Evolutionary conservation across 2,113 vertebrate genomes (phyloP), one percentile per base, ranked within the genome.

Genomic region (Oreochromis spilurus): DNA sequence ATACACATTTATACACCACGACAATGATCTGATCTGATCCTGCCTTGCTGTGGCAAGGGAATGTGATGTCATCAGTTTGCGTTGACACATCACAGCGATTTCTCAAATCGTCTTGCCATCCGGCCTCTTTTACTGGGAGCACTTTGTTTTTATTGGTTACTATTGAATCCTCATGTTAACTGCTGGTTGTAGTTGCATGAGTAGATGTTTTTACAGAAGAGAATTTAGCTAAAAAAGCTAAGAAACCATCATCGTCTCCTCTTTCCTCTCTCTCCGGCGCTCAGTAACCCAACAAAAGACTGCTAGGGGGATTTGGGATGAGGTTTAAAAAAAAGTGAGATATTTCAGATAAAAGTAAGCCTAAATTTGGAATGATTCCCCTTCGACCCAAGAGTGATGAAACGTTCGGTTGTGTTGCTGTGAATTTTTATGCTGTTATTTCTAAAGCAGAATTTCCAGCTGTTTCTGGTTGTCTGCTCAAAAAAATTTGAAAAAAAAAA

Each of bases 51-150:
- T 19, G 54, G 62, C 43, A 24, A 9, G 77, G 29, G 31, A 89
- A 81, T 77, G 82, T 89, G 89, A 93, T 80, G 85, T 87, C 87
- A 88, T 84, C 57, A 9, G 19, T 78, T 54, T 80, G 60, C 60
- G 40, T 57, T 75, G 40, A 84, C 58, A 72, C 31, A 43, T 89
- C 62, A 62, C 55, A 17, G 7, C 58, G 13, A 80, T 79, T 85
- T 83, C 43, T 85, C 12, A 13, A 9, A 83, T 54, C 19, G 5
- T 83, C 29, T 81, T 6, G 38, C 81, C 81, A 65, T 87, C 7
- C 12, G 1, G 1, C 34, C 36, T 7, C 11, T 87, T 89, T 77
- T n/a, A 83, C 57, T 84, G 65, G 65, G 54, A 89, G 88, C 88
- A 85, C 88, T 84, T 88, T 86, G 4, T 84, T 90, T 86, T 72